Evolutionary conservation across 1,140 invertebrate species (phyloP).

Genomic region (Euschistus heros): DNA sequence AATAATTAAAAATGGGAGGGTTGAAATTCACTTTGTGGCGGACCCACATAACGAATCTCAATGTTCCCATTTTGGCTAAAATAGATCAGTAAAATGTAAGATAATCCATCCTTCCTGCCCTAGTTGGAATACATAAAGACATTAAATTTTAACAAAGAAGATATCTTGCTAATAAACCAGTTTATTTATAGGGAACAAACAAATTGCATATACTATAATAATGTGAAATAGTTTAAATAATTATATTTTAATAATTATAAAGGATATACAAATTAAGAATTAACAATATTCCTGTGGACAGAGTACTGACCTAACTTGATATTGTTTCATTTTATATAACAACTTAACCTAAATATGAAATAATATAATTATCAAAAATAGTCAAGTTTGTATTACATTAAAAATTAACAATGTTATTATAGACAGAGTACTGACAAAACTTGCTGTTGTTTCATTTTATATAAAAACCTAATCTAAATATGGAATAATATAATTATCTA

Average conservation of each 20-base stretch:
- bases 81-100: too few relatives aligned
- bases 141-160: too few relatives aligned
- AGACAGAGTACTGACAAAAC: too few relatives aligned
- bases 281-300: not conserved
- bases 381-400: slow-evolving; percentile 59
- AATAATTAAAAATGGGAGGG: too few relatives aligned
- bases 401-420: too few relatives aligned
- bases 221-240: not conserved
- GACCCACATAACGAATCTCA: too few relatives aligned
- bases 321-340: slow-evolving; percentile 21
- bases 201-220: not conserved
- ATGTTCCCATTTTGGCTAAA: too few relatives aligned
- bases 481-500: slow-evolving; percentile 65
- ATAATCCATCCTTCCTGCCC: too few relatives aligned
- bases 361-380: slow-evolving; percentile 63
- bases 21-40: too few relatives aligned
- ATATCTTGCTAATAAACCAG: not conserved
- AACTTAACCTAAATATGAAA: slow-evolving; percentile 59
- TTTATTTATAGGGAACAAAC: not conserved
- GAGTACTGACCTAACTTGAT: too few relatives aligned
- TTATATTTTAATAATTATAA: not conserved
- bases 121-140: too few relatives aligned
- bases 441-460: too few relatives aligned
- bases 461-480: slow-evolving; percentile 58
- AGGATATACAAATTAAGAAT: not conserved